phyloP scores from a whole-genome alignment of 1,140 invertebrate species.

The Globodera ellingtonae region DNA sequence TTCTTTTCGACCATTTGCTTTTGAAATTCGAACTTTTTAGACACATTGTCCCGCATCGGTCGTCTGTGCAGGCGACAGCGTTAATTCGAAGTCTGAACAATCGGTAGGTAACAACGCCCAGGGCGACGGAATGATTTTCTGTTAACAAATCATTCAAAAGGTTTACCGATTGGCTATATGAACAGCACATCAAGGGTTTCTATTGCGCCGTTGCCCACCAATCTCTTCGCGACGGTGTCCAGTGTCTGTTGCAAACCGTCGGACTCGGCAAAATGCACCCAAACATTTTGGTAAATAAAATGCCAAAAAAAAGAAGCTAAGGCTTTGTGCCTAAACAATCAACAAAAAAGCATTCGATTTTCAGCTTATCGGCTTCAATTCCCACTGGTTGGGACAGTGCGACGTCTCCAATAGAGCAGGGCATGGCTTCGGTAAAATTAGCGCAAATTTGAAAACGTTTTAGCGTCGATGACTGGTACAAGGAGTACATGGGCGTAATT shows the following conservation, averaged over 20 bases:
- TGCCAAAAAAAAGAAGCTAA: conserved; percentile 23
- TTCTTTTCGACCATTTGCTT: not conserved
- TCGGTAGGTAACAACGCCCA: not conserved
- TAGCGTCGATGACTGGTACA: conserved; percentile 50
- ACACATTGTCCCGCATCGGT: conserved; percentile 65
- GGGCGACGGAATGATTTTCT: not conserved
- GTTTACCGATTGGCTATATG: conserved; percentile 73
- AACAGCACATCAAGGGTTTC: conserved; percentile 84
- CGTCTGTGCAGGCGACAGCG: conserved; percentile 47
- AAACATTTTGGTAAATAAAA: conserved; percentile 79
- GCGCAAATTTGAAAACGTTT: too few species aligned
- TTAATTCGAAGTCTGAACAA: conserved; percentile 50
- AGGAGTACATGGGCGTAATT: conserved; percentile 68
- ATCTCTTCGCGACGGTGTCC: conserved; percentile 48
- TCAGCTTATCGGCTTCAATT: conserved; percentile 25
- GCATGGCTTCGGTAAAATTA: not conserved
- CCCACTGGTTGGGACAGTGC: conserved; percentile 61
- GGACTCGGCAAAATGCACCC: conserved; percentile 86
- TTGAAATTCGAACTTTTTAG: not conserved
- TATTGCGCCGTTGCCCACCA: conserved; percentile 71
- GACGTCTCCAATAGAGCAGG: conserved; percentile 46
- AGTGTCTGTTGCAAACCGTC: conserved; percentile 74
- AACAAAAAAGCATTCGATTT: not conserved
- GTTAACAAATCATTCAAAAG: not conserved
- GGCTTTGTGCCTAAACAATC: not conserved